These are phyloP conservation scores for Astreopora myriophthalma DNA, from an alignment of 64 coral and sea anemone genomes.

Conservation along the genomic window DNA sequence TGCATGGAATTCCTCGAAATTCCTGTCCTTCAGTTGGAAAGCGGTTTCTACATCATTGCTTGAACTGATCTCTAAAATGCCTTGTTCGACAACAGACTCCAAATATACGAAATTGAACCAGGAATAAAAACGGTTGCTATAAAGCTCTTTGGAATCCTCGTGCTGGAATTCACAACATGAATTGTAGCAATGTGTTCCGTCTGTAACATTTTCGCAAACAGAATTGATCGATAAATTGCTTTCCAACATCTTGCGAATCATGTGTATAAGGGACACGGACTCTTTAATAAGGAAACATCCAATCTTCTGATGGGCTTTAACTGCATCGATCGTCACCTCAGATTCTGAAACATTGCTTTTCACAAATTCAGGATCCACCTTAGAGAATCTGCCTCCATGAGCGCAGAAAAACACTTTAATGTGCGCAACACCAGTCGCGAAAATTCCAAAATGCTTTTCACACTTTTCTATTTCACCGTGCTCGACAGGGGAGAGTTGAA, in stretches of 20 bases:
- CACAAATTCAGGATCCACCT: background rate
- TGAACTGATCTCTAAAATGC: background rate
- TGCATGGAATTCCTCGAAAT: slow-evolving; percentile 27
- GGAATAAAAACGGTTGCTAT: slow-evolving; percentile 48
- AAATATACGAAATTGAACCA: slow-evolving; percentile 68
- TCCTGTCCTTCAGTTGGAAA: background rate
- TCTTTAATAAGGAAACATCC: slow-evolving; percentile 8
- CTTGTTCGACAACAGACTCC: slow-evolving; percentile 54
- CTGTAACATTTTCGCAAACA: slow-evolving; percentile 11
- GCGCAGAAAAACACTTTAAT: background rate
- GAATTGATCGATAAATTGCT: background rate
- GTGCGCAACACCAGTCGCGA: background rate
- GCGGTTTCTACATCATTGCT: background rate
- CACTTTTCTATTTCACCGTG: slow-evolving; percentile 43
- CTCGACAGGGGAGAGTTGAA: background rate
- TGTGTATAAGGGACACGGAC: slow-evolving; percentile 31
- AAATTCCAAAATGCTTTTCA: slow-evolving; percentile 77
- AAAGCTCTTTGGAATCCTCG: slow-evolving; percentile 22
- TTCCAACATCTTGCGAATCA: slow-evolving; percentile 40
- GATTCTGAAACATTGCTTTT: background rate
- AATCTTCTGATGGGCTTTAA: slow-evolving; percentile 2
- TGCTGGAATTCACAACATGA: slow-evolving; percentile 53
- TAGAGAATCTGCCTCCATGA: slow-evolving; percentile 47
- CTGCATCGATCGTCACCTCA: background rate
- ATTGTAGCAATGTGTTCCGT: slow-evolving; percentile 7